A percentile compares a stretch with the other conserved stretches of the same genome.
phyloP scores from a whole-genome alignment of 2,113 vertebrate genomes.

The Passer domesticus region DNA sequence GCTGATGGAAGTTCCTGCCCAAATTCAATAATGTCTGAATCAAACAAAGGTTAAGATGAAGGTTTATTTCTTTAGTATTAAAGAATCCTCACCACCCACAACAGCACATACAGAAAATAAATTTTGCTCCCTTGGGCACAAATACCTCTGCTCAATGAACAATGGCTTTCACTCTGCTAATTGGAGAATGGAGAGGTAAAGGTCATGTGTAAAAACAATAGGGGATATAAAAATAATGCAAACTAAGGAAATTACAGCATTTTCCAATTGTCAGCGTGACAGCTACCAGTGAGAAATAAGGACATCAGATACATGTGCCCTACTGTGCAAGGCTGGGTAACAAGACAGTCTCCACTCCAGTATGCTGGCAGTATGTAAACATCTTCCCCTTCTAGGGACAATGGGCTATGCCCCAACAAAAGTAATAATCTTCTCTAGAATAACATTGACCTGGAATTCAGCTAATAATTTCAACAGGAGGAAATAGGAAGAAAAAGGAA shows the following conservation, averaged over 20 bases:
- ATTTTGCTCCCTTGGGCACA: conserved; percentile 46
- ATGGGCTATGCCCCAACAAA: background rate
- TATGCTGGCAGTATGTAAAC: conserved; percentile 28
- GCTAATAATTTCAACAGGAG: background rate
- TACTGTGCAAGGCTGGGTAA: conserved; percentile 18
- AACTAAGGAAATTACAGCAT: conserved; percentile 64
- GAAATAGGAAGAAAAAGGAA: background rate
- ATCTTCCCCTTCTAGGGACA: conserved; percentile 11
- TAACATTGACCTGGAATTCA: background rate
- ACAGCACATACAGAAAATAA: conserved; percentile 31
- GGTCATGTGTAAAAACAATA: conserved; percentile 75
- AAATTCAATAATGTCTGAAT: conserved; percentile 36
- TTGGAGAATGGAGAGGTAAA: conserved; percentile 60
- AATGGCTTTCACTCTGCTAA: conserved; percentile 65
- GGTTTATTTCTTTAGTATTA: conserved; percentile 35
- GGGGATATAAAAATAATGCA: conserved; percentile 68
- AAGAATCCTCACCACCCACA: conserved; percentile 40
- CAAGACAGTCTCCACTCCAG: conserved; percentile 36
- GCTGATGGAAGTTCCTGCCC: conserved; percentile 15
- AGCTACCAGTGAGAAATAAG: conserved; percentile 44
- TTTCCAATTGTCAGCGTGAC: conserved; percentile 64
- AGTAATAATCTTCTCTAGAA: background rate
- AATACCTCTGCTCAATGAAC: conserved; percentile 65
- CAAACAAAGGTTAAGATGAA: conserved; percentile 45
- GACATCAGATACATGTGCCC: conserved; percentile 25